phyloP scores from a whole-genome alignment of 2,888 invertebrate species.

The Dexiosoma caninum region DNA sequence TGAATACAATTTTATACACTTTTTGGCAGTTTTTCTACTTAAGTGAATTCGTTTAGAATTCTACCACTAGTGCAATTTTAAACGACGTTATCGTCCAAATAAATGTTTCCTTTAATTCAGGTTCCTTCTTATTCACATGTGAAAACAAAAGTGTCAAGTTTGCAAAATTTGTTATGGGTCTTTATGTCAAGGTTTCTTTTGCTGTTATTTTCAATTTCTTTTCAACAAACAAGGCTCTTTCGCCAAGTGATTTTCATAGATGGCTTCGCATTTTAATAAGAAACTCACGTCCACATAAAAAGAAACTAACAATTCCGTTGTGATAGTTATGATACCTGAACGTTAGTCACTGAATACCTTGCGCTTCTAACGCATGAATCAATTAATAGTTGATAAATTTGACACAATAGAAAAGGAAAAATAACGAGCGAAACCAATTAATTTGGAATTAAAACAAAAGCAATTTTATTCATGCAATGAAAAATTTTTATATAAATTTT shows the following conservation, averaged over 20 bases:
- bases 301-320: neutral
- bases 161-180: conserved; percentile 27
- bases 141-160: conserved; percentile 8
- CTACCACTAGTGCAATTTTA: neutral
- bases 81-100: neutral
- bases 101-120: neutral
- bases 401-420: neutral
- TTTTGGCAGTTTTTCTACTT: conserved; percentile 32
- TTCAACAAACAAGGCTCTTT: neutral
- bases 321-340: neutral
- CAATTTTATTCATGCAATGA: too few relatives aligned
- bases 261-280: neutral
- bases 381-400: conserved; percentile 13
- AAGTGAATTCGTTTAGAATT: conserved; percentile 30
- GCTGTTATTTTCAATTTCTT: neutral
- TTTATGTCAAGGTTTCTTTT: conserved; percentile 48
- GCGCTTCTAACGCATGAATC: neutral
- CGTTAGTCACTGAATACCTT: conserved; percentile 15
- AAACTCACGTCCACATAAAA: neutral
- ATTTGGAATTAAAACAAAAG: too few relatives aligned
- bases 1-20: neutral
- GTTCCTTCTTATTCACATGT: neutral
- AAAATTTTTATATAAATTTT: too few relatives aligned
- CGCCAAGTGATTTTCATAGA: neutral
- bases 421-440: too few relatives aligned